phyloP scores from a whole-genome alignment of 2,888 invertebrate genomes.

The Cataglyphis livida region DNA sequence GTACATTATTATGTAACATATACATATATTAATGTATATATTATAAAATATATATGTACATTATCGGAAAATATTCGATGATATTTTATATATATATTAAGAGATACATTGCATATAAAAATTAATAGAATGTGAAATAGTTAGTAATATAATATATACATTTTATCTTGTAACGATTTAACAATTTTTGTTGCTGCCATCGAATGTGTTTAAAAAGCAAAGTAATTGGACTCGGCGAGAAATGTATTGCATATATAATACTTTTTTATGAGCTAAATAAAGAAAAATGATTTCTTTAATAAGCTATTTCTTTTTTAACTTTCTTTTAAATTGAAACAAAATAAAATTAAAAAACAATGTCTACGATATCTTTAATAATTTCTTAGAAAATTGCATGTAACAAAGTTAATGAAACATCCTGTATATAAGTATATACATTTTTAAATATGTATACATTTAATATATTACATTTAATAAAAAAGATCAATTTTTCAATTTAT shows the following conservation, averaged over 20 bases:
- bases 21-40: background rate
- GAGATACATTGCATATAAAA: background rate
- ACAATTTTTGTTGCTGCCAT: conserved; percentile 33
- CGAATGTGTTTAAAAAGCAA: conserved; percentile 41
- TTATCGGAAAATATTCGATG: background rate
- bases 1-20: background rate
- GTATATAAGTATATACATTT: background rate
- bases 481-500: background rate
- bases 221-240: conserved; percentile 13
- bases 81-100: background rate
- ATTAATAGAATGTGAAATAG: background rate
- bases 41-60: background rate
- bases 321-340: background rate
- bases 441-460: background rate
- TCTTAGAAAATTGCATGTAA: background rate
- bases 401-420: background rate
- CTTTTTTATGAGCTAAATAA: conserved; percentile 24
- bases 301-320: too few species aligned
- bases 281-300: background rate
- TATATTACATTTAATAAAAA: background rate
- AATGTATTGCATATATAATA: conserved; percentile 26
- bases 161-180: conserved; percentile 4
- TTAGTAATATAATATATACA: conserved; percentile 1
- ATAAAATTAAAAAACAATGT: background rate
- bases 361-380: background rate